Evolutionary conservation across 2,888 invertebrate genomes (phyloP).

Genomic region (Acanthosoma haemorrhoidale): DNA sequence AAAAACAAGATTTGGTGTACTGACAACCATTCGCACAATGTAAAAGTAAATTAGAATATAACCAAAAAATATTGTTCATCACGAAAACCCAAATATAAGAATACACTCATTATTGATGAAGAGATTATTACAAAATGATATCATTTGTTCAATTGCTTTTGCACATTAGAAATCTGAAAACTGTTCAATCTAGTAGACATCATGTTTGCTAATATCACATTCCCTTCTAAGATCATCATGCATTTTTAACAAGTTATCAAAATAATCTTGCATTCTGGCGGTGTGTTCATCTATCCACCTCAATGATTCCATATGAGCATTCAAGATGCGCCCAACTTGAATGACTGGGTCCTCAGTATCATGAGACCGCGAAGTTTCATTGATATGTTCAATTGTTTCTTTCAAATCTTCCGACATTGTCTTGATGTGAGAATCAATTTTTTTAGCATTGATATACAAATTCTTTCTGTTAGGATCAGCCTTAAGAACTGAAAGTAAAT

Average conservation of each 20-base stretch:
- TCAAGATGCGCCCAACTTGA: constrained; percentile 87
- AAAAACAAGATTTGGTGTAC: no score
- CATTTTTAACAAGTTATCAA: constrained; percentile 76
- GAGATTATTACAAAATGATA: neutral
- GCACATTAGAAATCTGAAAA: neutral
- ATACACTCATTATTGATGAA: no score
- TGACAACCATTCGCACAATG: no score
- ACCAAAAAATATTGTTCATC: no score
- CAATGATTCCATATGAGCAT: constrained; percentile 92
- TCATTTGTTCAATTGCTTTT: neutral
- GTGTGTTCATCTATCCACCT: constrained; percentile 91
- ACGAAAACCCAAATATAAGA: no score
- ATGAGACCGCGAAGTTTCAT: constrained; percentile 76
- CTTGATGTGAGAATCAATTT: constrained; percentile 83
- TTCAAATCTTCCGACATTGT: constrained; percentile 93
- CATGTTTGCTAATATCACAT: constrained; percentile 24
- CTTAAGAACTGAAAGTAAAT: constrained; percentile 55
- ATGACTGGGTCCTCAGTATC: constrained; percentile 82
- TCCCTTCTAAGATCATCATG: constrained; percentile 71
- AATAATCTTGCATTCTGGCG: constrained; percentile 65
- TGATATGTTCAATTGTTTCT: constrained; percentile 89
- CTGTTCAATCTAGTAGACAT: constrained; percentile 3
- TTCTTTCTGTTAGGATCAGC: constrained; percentile 85
- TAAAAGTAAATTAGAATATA: no score
- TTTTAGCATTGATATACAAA: constrained; percentile 85